Base-by-base conservation (phyloP, 2,113 vertebrate genomes). In the Nanorana parkeri region DNA sequence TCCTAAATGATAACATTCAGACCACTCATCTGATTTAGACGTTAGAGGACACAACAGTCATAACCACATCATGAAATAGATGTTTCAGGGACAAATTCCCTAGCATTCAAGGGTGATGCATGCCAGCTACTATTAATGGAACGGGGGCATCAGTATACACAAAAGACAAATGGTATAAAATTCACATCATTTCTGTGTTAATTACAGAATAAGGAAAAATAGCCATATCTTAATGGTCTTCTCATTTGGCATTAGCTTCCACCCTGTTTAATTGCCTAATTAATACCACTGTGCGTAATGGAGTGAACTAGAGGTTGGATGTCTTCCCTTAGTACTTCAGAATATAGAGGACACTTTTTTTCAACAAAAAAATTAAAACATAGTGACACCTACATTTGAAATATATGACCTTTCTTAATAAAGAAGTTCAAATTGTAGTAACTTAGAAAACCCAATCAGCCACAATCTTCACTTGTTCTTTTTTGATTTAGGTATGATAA, bases 201-300 rank as follows among this genome's bases (percentile, higher is more conserved):
- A 47, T 17, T 78, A 24, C n/a, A 63, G 73, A 16, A 23, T 47
- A 76, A 76, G 51, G 23, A 76, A 36, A 52, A 51, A 23, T 24
- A 55, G 71, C 41, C 58, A 51, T 47, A 61, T 17, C 68, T 58
- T 80, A 80, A 80, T 80, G 68, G 56, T 23, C 61, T 52, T 24
- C 17, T 63, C 67, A 80, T 80, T 72, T 80, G 67, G 68, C 78
- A 68, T 79, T 32, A 69, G 28, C 61, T 55, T 17, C 23, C 41
- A 66, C 55, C 41, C 58, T 72, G 24, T 29, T 36, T 64, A 80
- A 72, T 61, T 80, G 78, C 56, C 63, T 36, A 51, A 26, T 68
- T 80, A 80, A 69, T 80, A 72, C 41, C 56, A 32, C 32, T 80
- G 67, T 80, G 78, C 21, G 68, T 72, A 80, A 80, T 80, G 78